Evolutionary conservation across 2,797 vertebrate genomes (phyloP).

Genomic region (Anguilla marmorata): DNA sequence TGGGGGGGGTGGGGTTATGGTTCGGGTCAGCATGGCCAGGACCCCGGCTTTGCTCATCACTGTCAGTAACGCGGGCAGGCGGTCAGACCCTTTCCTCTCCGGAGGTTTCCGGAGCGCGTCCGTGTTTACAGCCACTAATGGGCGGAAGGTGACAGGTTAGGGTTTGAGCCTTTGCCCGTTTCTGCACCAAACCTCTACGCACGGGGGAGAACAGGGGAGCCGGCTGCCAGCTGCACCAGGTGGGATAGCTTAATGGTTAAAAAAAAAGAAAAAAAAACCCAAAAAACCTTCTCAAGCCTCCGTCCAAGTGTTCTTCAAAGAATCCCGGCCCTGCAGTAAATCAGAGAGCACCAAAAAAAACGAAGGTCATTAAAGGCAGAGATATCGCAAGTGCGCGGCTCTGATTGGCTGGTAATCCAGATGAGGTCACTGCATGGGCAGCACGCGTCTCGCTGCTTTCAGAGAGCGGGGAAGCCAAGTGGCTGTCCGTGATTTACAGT

Average conservation of each 20-base stretch:
- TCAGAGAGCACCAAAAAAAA: not conserved
- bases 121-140: not conserved
- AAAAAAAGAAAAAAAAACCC: not conserved
- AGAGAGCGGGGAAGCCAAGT: not conserved
- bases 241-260: slow-evolving; percentile 17
- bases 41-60: not conserved
- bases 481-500: not conserved
- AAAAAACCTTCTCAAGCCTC: not conserved
- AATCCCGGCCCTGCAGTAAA: not conserved
- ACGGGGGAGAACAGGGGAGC: not conserved
- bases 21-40: not conserved
- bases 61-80: not conserved
- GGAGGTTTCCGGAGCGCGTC: not conserved
- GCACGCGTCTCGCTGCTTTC: not conserved
- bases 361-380: not conserved
- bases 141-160: slow-evolving; percentile 3
- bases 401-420: not conserved
- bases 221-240: not conserved
- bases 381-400: not conserved
- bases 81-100: not conserved
- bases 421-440: slow-evolving; percentile 12
- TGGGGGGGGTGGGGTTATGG: no score
- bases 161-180: not conserved
- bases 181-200: not conserved
- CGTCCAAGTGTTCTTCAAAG: slow-evolving; percentile 22